Percentiles rank a stretch among this genome's conserved stretches.
Conservation (phyloP, 1,140 invertebrate species). For the Rhopalosiphum maidis region DNA sequence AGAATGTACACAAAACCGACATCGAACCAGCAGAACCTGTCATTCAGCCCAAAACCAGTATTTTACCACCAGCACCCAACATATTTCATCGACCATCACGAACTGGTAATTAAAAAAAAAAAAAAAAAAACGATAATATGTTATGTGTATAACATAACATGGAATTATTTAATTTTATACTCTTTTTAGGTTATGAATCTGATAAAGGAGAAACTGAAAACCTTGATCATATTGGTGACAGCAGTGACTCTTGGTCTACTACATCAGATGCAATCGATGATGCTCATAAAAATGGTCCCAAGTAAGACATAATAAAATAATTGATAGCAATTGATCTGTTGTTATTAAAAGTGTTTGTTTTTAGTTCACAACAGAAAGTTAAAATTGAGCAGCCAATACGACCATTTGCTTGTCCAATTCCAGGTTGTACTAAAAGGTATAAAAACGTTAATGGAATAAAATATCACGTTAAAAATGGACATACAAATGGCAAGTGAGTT, state of each 20-base stretch:
- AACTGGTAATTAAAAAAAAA: slow-evolving; percentile 17
- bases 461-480: slow-evolving; percentile 84
- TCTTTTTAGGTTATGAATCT: slow-evolving; percentile 40
- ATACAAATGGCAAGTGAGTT: slow-evolving; percentile 70
- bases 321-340: too few species aligned
- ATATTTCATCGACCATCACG: slow-evolving; percentile 47
- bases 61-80: slow-evolving; percentile 43
- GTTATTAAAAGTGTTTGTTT: neutral
- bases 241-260: slow-evolving; percentile 81
- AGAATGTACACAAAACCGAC: slow-evolving; percentile 40
- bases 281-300: slow-evolving; percentile 70
- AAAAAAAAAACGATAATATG: neutral
- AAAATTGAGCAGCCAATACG: slow-evolving; percentile 65
- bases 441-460: slow-evolving; percentile 89
- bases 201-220: slow-evolving; percentile 60
- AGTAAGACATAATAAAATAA: slow-evolving; percentile 64
- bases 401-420: slow-evolving; percentile 81
- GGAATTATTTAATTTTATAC: neutral
- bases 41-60: slow-evolving; percentile 53
- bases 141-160: neutral
- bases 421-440: slow-evolving; percentile 85
- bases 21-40: slow-evolving; percentile 52
- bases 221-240: slow-evolving; percentile 68
- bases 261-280: slow-evolving; percentile 67
- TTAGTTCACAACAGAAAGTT: slow-evolving; percentile 63